Evolutionary conservation across 2,888 invertebrate species (phyloP).

Genomic region (Siphonodentalium dalli): DNA sequence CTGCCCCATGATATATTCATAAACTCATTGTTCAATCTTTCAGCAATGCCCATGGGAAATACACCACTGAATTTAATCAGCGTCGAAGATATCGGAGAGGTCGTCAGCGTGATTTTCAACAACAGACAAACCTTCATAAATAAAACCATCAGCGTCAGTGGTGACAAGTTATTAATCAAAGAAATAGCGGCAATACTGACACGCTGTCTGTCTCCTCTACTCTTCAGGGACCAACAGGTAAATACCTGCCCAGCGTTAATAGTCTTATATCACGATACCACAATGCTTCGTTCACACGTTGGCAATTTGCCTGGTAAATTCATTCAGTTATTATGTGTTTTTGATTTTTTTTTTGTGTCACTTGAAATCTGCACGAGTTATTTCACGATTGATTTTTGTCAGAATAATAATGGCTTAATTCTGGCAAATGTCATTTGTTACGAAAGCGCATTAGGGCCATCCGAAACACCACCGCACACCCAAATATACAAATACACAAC

Average conservation of each 20-base stretch:
- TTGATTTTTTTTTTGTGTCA: neutral
- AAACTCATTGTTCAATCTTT: slow-evolving; percentile 5
- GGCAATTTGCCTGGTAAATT: neutral
- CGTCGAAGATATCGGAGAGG: slow-evolving; percentile 53
- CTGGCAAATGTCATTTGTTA: no score
- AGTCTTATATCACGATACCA: no score
- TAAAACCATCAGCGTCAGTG: slow-evolving; percentile 53
- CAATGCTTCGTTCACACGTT: neutral
- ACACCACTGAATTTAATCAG: slow-evolving; percentile 50
- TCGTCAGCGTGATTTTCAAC: slow-evolving; percentile 39
- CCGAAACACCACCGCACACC: no score
- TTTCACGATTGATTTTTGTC: no score
- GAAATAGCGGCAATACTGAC: slow-evolving; percentile 51
- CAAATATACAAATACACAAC: no score
- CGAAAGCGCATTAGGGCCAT: no score
- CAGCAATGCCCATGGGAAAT: slow-evolving; percentile 56
- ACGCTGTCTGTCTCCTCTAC: slow-evolving; percentile 34
- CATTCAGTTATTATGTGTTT: neutral
- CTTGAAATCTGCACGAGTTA: no score
- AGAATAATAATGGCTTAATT: no score
- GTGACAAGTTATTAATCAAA: slow-evolving; percentile 49
- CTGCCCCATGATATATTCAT: no score
- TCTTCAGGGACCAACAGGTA: slow-evolving; percentile 54
- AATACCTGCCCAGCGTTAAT: no score
- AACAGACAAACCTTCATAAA: slow-evolving; percentile 32